phyloP scores from a whole-genome alignment of 2,888 invertebrate species.

The Phyllotreta cruciferae region DNA sequence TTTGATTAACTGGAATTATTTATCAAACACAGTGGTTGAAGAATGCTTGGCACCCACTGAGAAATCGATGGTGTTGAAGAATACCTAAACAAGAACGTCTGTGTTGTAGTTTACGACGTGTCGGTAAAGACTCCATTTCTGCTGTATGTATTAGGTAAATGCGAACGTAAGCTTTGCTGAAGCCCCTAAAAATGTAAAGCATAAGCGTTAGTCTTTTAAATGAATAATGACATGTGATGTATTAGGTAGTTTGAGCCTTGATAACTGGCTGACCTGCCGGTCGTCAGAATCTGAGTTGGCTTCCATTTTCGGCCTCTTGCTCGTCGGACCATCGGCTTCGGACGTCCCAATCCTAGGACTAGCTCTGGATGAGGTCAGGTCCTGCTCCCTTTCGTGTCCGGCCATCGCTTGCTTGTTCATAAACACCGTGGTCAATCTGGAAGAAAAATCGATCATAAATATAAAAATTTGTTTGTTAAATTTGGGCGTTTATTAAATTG shows the following conservation, averaged over 20 bases:
- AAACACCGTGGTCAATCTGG: conserved; percentile 56
- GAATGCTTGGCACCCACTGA: no score
- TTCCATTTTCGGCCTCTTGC: conserved; percentile 55
- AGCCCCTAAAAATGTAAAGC: conserved; percentile 20
- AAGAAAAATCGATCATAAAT: conserved; percentile 16
- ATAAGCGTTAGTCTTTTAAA: conserved; percentile 50
- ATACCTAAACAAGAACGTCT: no score
- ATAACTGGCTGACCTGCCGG: conserved; percentile 58
- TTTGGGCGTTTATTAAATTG: neutral
- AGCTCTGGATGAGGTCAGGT: conserved; percentile 43
- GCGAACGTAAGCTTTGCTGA: conserved; percentile 1
- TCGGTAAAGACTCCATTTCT: no score
- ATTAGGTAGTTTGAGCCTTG: conserved; percentile 46
- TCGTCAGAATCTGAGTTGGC: conserved; percentile 54
- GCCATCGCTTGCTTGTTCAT: conserved; percentile 49
- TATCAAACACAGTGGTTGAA: no score
- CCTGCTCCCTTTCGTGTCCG: conserved; percentile 50
- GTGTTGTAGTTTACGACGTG: no score
- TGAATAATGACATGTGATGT: conserved; percentile 51
- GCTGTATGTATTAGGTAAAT: neutral
- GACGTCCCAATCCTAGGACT: conserved; percentile 47
- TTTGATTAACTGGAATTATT: no score
- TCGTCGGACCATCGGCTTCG: conserved; percentile 45
- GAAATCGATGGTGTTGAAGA: no score
- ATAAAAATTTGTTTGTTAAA: no score